Evolutionary conservation across 2,888 invertebrate species (phyloP).

Genomic region (Heliconius sara): DNA sequence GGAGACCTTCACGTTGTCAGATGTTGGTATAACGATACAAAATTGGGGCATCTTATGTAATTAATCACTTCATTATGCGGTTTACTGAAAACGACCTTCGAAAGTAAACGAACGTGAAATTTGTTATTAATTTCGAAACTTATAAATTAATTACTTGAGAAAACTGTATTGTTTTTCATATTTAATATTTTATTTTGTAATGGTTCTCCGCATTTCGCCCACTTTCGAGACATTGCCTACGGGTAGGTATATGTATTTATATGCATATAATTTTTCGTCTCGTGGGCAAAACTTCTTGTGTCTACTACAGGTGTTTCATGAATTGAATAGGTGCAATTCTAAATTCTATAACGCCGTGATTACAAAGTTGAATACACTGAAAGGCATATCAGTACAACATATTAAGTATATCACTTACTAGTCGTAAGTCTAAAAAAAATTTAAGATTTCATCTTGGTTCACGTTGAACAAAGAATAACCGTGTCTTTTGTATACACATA

Average conservation of each 20-base stretch:
- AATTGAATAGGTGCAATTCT: too few species aligned
- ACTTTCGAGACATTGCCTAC: neutral
- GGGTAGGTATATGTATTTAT: too few species aligned
- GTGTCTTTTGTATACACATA: too few species aligned
- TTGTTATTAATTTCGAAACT: constrained; percentile 13
- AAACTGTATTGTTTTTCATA: neutral
- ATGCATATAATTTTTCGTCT: too few species aligned
- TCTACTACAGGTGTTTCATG: too few species aligned
- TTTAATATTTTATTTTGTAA: neutral
- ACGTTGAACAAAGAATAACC: neutral
- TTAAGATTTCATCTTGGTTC: too few species aligned
- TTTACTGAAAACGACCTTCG: constrained; percentile 17
- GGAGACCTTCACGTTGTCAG: neutral
- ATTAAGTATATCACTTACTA: too few species aligned
- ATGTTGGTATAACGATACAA: constrained; percentile 5
- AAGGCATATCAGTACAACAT: too few species aligned
- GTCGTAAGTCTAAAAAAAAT: too few species aligned
- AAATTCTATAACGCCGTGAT: too few species aligned
- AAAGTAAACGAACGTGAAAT: constrained; percentile 23
- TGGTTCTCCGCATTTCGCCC: neutral
- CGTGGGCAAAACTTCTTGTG: too few species aligned
- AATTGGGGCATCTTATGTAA: constrained; percentile 10
- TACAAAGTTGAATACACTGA: too few species aligned
- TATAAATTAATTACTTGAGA: neutral
- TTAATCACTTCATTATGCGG: constrained; percentile 16